Base-by-base conservation (phyloP, 2,888 invertebrate species). In the Pyrgus malvae region DNA sequence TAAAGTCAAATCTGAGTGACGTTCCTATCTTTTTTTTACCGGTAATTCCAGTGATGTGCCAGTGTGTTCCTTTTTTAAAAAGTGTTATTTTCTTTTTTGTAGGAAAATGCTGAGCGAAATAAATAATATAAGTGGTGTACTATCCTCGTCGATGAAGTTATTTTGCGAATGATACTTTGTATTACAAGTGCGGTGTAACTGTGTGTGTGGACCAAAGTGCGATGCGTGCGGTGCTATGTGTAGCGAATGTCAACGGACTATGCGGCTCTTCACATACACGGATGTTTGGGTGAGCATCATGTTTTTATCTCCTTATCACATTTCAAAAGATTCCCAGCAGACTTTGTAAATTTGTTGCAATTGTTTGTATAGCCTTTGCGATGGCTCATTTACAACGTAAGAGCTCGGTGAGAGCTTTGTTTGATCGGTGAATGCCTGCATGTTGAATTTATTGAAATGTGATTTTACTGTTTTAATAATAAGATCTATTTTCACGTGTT, bases 51-150 rank as follows among this genome's bases (percentile, higher is more conserved):
- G 87, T 88, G 85, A 70, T 78, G 88, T 88, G 87, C 71, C 63
- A 80, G 83, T 83, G 81, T 73, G 74, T 64, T 73, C 1, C 41
- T 53, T 59, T 63, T 80, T 83, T 78, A 77, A 79, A 76, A 73
- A 69, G 67, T 67, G 67, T 77, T 81, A 73, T 83, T 87, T 87
- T 86, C 81, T 86, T 84, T 88, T 87, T 88, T 84, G 83, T 90
- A 90, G 90, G 90, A 88, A 84, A 89, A 84, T 78, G 88, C 87
- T 83, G 89, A 80, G 80, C 80, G 89, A 89, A 87, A 85, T 86
- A 81, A 85, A 84, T 88, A 89, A 87, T 84, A 83, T 90, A 81
- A 90, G 89, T 89, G 84, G 85, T 87, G 89, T 89, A 81, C 80
- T 90, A 69, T 86, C 88, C 57, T 86, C 89, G 70, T 85, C 90